Base-by-base conservation (phyloP, 2,113 vertebrate genomes). In the Porphyrio hochstetteri region DNA sequence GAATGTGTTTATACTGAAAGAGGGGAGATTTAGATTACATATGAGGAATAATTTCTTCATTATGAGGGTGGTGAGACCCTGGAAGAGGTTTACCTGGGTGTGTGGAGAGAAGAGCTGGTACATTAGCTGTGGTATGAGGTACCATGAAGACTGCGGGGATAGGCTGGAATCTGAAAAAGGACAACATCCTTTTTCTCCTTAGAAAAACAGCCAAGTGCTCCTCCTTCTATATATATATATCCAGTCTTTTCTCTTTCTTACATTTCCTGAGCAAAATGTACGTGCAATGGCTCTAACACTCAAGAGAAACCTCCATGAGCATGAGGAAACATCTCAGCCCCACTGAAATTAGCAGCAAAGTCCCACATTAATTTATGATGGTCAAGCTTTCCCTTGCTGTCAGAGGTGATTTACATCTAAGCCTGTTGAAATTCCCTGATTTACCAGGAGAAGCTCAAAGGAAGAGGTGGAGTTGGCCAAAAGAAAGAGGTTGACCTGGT, bases 401-500 rank as follows among this genome's bases (percentile, higher is more conserved):
- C 91, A 94, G 82, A 52, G 55, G 7, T 85, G 50, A 67, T 80
- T 87, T 82, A 64, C 18, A 50, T 68, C 36, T 64, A 56, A 63
- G 21, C 69, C 79, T 88, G 46, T 60, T 88, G 64, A 81, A 96
- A 92, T 75, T 78, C 92, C 16, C 35, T 60, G 18, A 65, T 55
- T 70, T 86, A 95, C 23, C 52, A 76, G 44, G 59, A 90, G 76
- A 77, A 92, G n/a, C 53, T 90, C 3, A 1, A 82, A 96, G 92
- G 96, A 90, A 97, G 65, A 93, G 86, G 93, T 94, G 92, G 92
- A 93, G 90, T 61, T 88, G 72, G 27, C 44, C 75, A 64, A 68
- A 92, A 75, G 79, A 78, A 92, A 86, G 57, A 82, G 7, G 7
- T 90, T 91, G 91, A 89, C 92, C 69, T 71, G 42, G 57, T 76